phyloP scores from a whole-genome alignment of 2,888 invertebrate species.

The Congeria kusceri region DNA sequence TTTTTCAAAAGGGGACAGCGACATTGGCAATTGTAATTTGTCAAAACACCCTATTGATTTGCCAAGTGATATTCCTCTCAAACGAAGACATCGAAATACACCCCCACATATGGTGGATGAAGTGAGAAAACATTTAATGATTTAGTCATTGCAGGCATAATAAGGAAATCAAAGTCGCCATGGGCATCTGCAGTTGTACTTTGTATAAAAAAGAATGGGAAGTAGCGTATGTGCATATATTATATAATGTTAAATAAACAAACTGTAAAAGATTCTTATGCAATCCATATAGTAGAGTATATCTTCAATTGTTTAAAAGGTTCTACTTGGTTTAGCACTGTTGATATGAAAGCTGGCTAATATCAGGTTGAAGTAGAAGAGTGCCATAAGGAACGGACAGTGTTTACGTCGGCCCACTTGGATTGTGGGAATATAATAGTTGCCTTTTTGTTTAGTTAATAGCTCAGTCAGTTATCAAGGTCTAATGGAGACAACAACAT shows the following conservation, averaged over 20 bases:
- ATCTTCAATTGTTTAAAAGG: slow-evolving; percentile 1
- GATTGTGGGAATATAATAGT: not conserved
- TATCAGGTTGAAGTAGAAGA: slow-evolving; percentile 3
- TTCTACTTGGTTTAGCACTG: no score
- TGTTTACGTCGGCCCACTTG: not conserved
- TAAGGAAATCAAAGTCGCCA: slow-evolving; percentile 13
- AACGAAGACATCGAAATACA: slow-evolving; percentile 1
- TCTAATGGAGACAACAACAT: slow-evolving; percentile 1
- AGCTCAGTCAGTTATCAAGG: not conserved
- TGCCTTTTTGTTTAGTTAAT: slow-evolving; percentile 2
- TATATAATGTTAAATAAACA: not conserved
- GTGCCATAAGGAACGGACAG: slow-evolving; percentile 2
- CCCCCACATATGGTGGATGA: slow-evolving; percentile 9
- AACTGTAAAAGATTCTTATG: slow-evolving; percentile 7
- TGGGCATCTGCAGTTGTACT: slow-evolving; percentile 7
- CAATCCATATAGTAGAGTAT: not conserved
- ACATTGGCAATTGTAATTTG: slow-evolving; percentile 7
- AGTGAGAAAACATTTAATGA: slow-evolving; percentile 2
- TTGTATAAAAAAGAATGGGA: slow-evolving; percentile 2
- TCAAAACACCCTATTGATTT: slow-evolving; percentile 4
- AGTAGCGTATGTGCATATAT: slow-evolving; percentile 8
- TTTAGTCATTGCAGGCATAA: not conserved
- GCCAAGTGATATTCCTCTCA: not conserved
- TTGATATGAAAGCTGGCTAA: no score
- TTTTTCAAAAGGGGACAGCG: not conserved